Evolutionary conservation across 1,140 invertebrate genomes (phyloP).

Genomic region (Drosophila punjabiensis): DNA sequence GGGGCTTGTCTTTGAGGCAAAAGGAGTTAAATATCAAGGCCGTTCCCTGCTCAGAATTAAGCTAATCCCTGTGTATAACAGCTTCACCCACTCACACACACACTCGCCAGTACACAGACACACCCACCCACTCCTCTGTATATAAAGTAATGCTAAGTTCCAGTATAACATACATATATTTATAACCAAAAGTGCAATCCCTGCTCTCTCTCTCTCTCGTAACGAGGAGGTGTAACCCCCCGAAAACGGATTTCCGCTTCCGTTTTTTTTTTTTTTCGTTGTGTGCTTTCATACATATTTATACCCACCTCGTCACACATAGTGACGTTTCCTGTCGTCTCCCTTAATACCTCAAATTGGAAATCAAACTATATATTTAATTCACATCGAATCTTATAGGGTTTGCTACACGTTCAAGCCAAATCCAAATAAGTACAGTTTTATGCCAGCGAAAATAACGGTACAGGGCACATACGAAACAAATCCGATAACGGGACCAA

Average conservation of each 20-base stretch:
- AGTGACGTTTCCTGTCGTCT: neutral
- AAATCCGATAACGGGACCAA: constrained; percentile 84
- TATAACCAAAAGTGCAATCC: constrained; percentile 25
- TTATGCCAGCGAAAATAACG: constrained; percentile 84
- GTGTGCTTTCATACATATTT: constrained; percentile 17
- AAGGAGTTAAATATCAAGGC: constrained; percentile 16
- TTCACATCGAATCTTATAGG: constrained; percentile 71
- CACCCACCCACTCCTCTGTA: constrained; percentile 20
- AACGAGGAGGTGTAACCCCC: constrained; percentile 11
- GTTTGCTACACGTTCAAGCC: constrained; percentile 85
- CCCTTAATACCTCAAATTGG: constrained; percentile 5
- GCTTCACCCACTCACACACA: constrained; percentile 12
- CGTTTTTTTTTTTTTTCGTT: neutral
- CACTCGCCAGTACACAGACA: neutral
- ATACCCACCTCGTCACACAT: neutral
- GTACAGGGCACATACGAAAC: constrained; percentile 84
- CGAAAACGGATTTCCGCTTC: constrained; percentile 15
- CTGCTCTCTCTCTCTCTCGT: constrained; percentile 14
- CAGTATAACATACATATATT: constrained; percentile 11
- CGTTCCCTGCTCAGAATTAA: constrained; percentile 3
- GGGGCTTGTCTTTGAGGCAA: neutral
- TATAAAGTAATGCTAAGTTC: constrained; percentile 32
- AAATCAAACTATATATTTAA: constrained; percentile 27
- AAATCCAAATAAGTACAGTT: constrained; percentile 85
- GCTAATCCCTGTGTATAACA: constrained; percentile 38